These are phyloP conservation scores for Cerastoderma edule DNA, from an alignment of 2,888 invertebrate species.

Conservation along the genomic window DNA sequence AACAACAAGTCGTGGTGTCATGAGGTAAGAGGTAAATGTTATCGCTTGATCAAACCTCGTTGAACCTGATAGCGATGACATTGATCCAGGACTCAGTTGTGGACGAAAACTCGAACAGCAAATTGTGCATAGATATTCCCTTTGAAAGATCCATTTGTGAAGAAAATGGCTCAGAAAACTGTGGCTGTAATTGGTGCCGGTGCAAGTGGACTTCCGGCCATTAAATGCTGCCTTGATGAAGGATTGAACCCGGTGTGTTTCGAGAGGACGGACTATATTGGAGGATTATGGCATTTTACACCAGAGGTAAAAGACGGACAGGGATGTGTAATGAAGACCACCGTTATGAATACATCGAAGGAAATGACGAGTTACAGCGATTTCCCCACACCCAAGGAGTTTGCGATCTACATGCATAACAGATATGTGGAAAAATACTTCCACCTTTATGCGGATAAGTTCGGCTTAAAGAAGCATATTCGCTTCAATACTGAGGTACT, in stretches of 20 bases:
- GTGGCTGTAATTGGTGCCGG: not conserved
- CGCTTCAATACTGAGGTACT: constrained; percentile 75
- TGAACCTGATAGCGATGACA: not conserved
- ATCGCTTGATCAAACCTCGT: not conserved
- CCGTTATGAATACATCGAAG: constrained; percentile 81
- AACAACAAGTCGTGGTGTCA: not conserved
- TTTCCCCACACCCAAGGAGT: constrained; percentile 82
- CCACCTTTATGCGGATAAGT: constrained; percentile 79
- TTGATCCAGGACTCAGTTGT: not conserved
- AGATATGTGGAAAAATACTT: constrained; percentile 79
- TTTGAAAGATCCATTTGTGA: not conserved
- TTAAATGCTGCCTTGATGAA: not conserved
- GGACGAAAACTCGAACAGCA: not conserved
- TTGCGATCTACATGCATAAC: constrained; percentile 83
- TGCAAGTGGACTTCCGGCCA: not conserved
- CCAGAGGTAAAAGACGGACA: constrained; percentile 67
- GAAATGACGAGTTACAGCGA: constrained; percentile 83
- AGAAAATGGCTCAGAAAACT: constrained; percentile 28
- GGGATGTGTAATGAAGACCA: constrained; percentile 80
- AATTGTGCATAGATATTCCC: not conserved
- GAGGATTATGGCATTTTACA: constrained; percentile 80
- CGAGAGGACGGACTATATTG: not conserved
- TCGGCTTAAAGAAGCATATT: constrained; percentile 76
- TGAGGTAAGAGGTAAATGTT: not conserved
- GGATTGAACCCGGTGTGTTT: not conserved